phyloP scores from a whole-genome alignment of 1,140 invertebrate genomes.

The Micrasema minimum region DNA sequence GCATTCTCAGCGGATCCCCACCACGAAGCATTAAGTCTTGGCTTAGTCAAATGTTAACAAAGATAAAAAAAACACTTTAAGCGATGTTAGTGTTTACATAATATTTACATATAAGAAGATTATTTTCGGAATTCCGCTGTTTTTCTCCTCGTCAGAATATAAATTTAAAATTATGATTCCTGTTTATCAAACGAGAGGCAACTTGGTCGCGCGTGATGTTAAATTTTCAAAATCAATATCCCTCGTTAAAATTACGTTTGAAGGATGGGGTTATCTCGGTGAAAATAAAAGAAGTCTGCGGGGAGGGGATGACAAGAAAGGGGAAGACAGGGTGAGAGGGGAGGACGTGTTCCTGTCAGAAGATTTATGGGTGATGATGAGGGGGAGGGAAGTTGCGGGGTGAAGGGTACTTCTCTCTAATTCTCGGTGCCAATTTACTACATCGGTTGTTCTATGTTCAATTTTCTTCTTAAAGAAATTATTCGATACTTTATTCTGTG shows the following conservation, averaged over 20 bases:
- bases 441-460: not conserved
- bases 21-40: not conserved
- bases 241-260: constrained; percentile 22
- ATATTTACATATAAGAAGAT: constrained; percentile 29
- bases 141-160: not conserved
- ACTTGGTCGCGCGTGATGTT: constrained; percentile 14
- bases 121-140: constrained; percentile 16
- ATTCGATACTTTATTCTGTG: not conserved
- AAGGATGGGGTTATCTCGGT: constrained; percentile 15
- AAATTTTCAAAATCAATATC: constrained; percentile 38
- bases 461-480: not conserved
- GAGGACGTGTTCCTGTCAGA: constrained; percentile 44
- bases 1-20: too few relatives aligned
- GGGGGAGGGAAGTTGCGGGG: constrained; percentile 29
- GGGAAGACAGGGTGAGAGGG: not conserved
- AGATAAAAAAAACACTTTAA: constrained; percentile 5
- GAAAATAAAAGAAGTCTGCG: constrained; percentile 12
- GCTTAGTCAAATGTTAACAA: not conserved
- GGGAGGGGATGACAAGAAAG: not conserved
- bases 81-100: not conserved
- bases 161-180: constrained; percentile 31
- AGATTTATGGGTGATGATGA: constrained; percentile 51
- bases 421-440: constrained; percentile 26
- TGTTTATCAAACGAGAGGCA: constrained; percentile 12
- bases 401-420: constrained; percentile 45